Percentiles rank a stretch among this genome's conserved stretches.
Evolutionary conservation across 1,140 invertebrate species (phyloP).

Genomic region (Drosophila melanica): DNA sequence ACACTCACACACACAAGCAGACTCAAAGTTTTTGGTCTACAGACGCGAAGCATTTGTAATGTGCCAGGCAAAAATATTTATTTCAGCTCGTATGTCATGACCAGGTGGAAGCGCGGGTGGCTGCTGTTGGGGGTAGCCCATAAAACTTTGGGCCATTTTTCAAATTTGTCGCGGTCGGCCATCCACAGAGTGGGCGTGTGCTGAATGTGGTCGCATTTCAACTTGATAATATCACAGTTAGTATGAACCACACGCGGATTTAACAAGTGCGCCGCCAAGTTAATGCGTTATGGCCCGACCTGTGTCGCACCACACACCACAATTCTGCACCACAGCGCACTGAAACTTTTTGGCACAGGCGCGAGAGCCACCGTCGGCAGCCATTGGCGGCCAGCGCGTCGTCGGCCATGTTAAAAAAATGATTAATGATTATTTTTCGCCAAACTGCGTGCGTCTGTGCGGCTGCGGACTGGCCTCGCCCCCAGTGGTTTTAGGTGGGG

Average conservation of each 20-base stretch:
- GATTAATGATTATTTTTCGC: conserved; percentile 75
- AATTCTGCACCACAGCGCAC: conserved; percentile 2
- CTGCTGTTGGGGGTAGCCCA: conserved; percentile 34
- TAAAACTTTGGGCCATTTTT: conserved; percentile 80
- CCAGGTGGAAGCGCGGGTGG: neutral
- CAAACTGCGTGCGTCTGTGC: conserved; percentile 56
- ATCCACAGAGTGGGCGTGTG: conserved; percentile 40
- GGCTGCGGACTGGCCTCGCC: conserved; percentile 36
- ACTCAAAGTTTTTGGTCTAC: conserved; percentile 62
- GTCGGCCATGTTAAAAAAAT: conserved; percentile 68
- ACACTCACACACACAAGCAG: too few species aligned
- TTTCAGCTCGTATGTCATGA: conserved; percentile 74
- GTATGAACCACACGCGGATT: conserved; percentile 53
- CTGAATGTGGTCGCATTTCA: conserved; percentile 57
- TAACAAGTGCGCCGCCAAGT: conserved; percentile 62
- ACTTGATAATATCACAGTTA: conserved; percentile 74
- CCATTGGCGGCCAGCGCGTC: conserved; percentile 23
- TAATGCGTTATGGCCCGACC: conserved; percentile 65
- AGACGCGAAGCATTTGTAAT: conserved; percentile 78
- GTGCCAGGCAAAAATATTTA: conserved; percentile 77
- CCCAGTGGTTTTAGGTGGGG: neutral
- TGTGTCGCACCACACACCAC: conserved; percentile 5
- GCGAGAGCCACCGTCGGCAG: neutral
- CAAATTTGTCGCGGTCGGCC: conserved; percentile 77
- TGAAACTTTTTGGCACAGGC: conserved; percentile 54